A percentile compares a stretch with the other conserved stretches of the same genome.
Evolutionary conservation across 1,140 invertebrate genomes (phyloP).

Genomic region (Pseudomyrmex pallidus): DNA sequence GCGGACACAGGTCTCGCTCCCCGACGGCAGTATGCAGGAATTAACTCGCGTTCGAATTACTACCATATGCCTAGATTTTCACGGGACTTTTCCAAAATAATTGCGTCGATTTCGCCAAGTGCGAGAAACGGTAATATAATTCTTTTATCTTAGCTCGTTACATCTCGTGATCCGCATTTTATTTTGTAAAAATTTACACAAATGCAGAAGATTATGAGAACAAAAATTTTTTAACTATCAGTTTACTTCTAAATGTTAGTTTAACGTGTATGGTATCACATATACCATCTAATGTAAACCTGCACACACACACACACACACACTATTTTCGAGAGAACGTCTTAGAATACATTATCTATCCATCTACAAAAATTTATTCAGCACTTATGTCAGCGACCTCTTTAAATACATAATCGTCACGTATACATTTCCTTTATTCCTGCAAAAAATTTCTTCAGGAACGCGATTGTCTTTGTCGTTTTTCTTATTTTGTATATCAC

Average conservation of each 20-base stretch:
- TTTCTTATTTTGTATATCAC: conserved; percentile 4
- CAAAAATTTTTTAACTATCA: not conserved
- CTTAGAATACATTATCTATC: conserved; percentile 30
- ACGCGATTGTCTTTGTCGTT: not conserved
- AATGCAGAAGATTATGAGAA: not conserved
- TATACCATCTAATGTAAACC: no score
- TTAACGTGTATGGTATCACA: no score
- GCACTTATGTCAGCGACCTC: conserved; percentile 14
- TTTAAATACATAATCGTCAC: conserved; percentile 38
- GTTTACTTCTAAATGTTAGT: no score
- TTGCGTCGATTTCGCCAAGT: not conserved
- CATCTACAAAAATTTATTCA: conserved; percentile 40
- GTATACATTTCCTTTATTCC: not conserved
- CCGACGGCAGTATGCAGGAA: conserved; percentile 27
- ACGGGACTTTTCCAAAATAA: conserved; percentile 38
- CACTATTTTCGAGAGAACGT: not conserved
- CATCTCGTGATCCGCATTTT: not conserved
- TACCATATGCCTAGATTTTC: conserved; percentile 46
- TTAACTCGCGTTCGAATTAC: conserved; percentile 57
- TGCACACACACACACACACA: no score
- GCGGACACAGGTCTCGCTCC: conserved; percentile 22
- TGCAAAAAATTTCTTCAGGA: not conserved
- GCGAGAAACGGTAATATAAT: not conserved
- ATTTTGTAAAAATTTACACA: not conserved
- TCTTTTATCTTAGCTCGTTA: not conserved